Evolutionary conservation across 2,113 vertebrate genomes (phyloP), one percentile per base, ranked within the genome.

Genomic region (Excalfactoria chinensis): DNA sequence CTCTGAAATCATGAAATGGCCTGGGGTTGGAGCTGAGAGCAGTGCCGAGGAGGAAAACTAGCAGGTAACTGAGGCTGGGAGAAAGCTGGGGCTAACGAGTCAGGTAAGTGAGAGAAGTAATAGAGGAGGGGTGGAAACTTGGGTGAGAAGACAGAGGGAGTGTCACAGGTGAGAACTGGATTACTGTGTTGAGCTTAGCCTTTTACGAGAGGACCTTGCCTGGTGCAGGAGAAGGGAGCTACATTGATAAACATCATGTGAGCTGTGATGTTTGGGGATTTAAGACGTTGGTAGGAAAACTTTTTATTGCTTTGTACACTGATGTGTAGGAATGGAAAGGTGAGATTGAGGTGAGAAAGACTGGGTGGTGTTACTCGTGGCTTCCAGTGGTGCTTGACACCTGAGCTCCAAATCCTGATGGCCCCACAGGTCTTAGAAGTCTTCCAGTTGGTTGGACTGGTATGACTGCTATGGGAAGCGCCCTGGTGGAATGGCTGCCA

Each of bases 261-360:
- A 85, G 8, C 4, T 14, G 4, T 37, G 28, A 25, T 49, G 40
- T 25, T 79, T 40, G 32, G 5, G 13, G 66, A 80, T 37, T 66
- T 53, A 70, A 59, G 56, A 37, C 7, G 13, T 40, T 53, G 18
- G 21, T 74, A 22, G 66, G 37, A 55, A 70, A 40, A 25, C 8
- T 77, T 80, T 26, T 41, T 43, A 35, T 16, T 90, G 67, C 77
- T 30, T 19, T 49, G 17, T 34, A 34, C 32, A 43, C 51, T 77
- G 60, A 66, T 35, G 6, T 49, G 11, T 11, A 28, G 41, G 49
- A 72, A 11, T 7, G 32, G 56, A 17, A 63, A 35, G 30, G 22
- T 17, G 22, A 44, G 43, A 1, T 6, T 40, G 58, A 91, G 40
- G 9, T 1, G 2, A 0, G 0, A 34, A 73, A 55, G 13, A 3